Base-by-base conservation (phyloP, 2,797 vertebrate genomes). In the Sandelia bainsii region DNA sequence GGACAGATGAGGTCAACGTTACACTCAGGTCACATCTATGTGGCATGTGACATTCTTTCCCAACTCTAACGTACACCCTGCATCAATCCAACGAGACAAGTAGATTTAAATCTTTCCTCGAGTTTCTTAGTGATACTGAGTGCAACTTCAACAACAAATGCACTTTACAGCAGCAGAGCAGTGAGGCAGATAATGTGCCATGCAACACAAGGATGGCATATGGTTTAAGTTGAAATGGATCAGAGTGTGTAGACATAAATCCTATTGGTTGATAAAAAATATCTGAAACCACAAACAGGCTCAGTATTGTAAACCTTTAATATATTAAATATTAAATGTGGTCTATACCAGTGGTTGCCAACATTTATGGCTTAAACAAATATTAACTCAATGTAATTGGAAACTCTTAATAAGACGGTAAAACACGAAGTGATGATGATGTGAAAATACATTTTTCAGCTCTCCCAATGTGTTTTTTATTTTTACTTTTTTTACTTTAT, bases 1-100 rank as follows among this genome's bases (percentile, higher is more conserved):
- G 32, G 69, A 81, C 79, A 32, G 66, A 67, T 61, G 75, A 69
- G 76, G 86, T 65, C 79, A 49, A 61, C 8, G 83, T 86, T 85
- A 87, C 83, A 79, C 87, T 91, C 81, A 87, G 83, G 50, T 82
- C 72, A 83, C 76, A 6, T 57, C 58, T 49, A 59, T 62, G 64
- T 51, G 72, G 68, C 73, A 52, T 22, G 69, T 22, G 62, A 62
- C 0, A 29, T 39, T 81, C 51, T 68, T 84, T 83, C 78, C 63
- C 48, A n/a, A 64, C 54, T 57, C 39, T n/a, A 23, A 57, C 40
- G n/a, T 46, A 9, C 62, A 27, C 57, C 25, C 62, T 12, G 57
- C 52, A 59, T 79, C 37, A 27, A 32, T 22, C 39, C 17, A 1
- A 46, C 44, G 7, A 20, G 51, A 19, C 6, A 5, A 8, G 48